Evolutionary conservation across 2,113 vertebrate genomes (phyloP).

Genomic region (Tauraco erythrolophus): DNA sequence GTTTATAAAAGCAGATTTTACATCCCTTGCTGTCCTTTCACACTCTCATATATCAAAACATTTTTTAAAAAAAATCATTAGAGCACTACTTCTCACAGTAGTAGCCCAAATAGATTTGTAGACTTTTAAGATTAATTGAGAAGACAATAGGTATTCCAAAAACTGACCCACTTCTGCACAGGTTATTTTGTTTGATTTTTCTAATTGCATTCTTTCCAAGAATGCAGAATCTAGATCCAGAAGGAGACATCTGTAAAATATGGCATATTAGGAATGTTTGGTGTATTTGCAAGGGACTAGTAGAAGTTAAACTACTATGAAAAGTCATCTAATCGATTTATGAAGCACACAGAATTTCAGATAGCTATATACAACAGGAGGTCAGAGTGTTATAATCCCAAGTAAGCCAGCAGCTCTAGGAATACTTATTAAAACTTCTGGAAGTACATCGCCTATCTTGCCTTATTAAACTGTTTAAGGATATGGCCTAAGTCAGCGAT

Average conservation of each 20-base stretch:
- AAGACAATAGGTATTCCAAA: background rate
- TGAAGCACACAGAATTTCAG: background rate
- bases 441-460: background rate
- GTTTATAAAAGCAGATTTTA: background rate
- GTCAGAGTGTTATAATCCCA: background rate
- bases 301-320: background rate
- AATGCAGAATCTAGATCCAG: background rate
- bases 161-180: background rate
- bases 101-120: background rate
- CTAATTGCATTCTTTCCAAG: background rate
- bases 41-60: background rate
- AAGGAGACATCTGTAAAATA: background rate
- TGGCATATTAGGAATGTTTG: background rate
- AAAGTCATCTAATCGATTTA: background rate
- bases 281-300: background rate
- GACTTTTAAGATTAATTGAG: background rate
- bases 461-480: background rate
- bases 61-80: background rate
- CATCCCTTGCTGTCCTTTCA: background rate
- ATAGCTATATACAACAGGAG: background rate
- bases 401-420: background rate
- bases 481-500: background rate
- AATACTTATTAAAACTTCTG: background rate
- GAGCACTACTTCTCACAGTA: background rate
- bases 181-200: background rate